These are phyloP conservation scores for Mesaphorura yosii DNA, from an alignment of 1,140 invertebrate genomes.

Conservation along the genomic window DNA sequence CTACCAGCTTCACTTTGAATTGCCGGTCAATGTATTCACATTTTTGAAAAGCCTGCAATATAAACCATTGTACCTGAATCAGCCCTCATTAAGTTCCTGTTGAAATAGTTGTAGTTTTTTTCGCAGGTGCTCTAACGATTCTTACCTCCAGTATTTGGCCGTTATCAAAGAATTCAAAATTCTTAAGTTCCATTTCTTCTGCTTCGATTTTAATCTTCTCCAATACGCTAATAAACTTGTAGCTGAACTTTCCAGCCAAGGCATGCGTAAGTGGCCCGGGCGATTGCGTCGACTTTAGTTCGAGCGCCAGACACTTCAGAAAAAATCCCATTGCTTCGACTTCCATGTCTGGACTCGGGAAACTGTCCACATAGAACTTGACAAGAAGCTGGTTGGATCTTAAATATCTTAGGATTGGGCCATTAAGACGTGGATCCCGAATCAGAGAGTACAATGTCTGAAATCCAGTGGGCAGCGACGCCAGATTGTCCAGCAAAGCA, in stretches of 20 bases:
- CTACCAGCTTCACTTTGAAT: constrained; percentile 15
- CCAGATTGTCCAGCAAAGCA: constrained; percentile 19
- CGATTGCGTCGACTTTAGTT: constrained; percentile 10
- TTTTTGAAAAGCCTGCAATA: constrained; percentile 10
- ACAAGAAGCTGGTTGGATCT: constrained; percentile 18
- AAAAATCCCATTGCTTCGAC: constrained; percentile 18
- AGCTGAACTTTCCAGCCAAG: constrained; percentile 4
- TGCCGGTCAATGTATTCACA: constrained; percentile 22
- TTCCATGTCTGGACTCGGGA: neutral
- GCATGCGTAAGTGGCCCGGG: constrained; percentile 2
- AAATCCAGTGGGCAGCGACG: constrained; percentile 13
- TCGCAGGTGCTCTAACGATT: neutral
- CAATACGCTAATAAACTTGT: constrained; percentile 19
- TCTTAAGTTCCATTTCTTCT: constrained; percentile 9
- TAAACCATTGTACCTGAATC: no score
- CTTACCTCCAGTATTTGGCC: neutral
- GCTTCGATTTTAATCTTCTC: constrained; percentile 12
- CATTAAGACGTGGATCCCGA: constrained; percentile 8
- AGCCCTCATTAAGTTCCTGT: no score
- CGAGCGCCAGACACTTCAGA: constrained; percentile 24
- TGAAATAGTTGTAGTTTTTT: neutral
- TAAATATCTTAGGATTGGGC: constrained; percentile 14
- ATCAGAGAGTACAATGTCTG: constrained; percentile 18
- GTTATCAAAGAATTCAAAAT: constrained; percentile 22
- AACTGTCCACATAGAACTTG: constrained; percentile 4